Evolutionary conservation across 2,888 invertebrate genomes (phyloP), one percentile per base, ranked within the genome.

Genomic region (Cryptosula pallasiana): DNA sequence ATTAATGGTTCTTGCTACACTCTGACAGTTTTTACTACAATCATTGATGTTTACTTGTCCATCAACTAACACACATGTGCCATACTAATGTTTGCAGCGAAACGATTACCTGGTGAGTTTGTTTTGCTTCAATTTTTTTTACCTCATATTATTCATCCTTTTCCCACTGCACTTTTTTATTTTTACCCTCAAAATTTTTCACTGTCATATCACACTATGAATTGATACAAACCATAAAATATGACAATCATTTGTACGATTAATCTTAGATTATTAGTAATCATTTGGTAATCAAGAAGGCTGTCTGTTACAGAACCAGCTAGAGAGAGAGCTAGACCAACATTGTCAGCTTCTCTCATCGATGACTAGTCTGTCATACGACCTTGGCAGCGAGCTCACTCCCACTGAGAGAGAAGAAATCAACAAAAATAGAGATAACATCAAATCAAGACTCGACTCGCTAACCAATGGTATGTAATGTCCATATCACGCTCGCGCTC

Each of bases 351-450:
- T 63, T 5, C 32, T 63, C 25, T 32, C 63, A 13, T 27, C 63
- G 5, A 25, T 63, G 32, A 32, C 32, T n/a, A 32, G 13, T n/a
- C 32, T 63, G 13, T 32, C 63, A 27, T 34, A 63, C 32, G 63
- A 63, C 32, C 63, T 63, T 32, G 25, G 29, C 63, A 32, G 63
- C n/a, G 29, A 63, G n/a, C 29, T 63, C 9, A 63, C 63, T 13
- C 34, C 20, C 13, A 5, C 63, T 32, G 63, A 63, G n/a, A 63
- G n/a, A 32, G 63, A 63, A 32, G 32, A 63, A 32, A 32, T 63
- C 9, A 32, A 5, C 32, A 63, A 32, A 32, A 32, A 63, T 63
- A 27, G 32, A 32, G 63, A 63, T 27, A 63, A 27, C 32, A 63
- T 32, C 32, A 27, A 63, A 63, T 9, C 32, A 3, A 2, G 63